Evolutionary conservation across 2,113 vertebrate species (phyloP).

Genomic region (Pterophyllum scalare): DNA sequence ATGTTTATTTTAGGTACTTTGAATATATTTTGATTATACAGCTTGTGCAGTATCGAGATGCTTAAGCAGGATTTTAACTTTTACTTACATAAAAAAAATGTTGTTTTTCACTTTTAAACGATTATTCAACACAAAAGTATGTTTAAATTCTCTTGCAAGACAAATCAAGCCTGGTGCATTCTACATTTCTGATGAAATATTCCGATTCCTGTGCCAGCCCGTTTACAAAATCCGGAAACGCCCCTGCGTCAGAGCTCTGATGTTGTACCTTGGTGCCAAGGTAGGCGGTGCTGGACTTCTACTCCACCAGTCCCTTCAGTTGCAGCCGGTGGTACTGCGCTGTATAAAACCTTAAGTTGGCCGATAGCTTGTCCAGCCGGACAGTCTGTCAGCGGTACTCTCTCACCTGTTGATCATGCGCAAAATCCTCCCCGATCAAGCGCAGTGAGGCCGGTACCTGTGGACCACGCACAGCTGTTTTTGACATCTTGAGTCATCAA

Average conservation of each 20-base stretch:
- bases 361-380: background rate
- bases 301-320: background rate
- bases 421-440: background rate
- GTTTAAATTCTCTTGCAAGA: background rate
- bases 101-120: background rate
- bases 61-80: background rate
- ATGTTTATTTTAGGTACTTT: background rate
- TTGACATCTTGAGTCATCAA: conserved; percentile 20
- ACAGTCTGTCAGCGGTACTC: background rate
- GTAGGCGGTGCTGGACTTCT: background rate
- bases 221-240: background rate
- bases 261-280: background rate
- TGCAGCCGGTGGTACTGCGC: background rate
- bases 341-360: background rate
- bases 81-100: background rate
- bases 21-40: background rate
- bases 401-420: background rate
- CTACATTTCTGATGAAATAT: background rate
- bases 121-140: background rate
- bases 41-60: background rate
- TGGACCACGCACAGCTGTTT: background rate
- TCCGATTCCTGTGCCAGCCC: background rate
- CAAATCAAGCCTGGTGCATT: background rate
- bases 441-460: background rate
- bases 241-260: background rate